These are phyloP conservation scores for Pithys albifrons DNA, from an alignment of 2,113 vertebrate genomes.

Conservation along the genomic window DNA sequence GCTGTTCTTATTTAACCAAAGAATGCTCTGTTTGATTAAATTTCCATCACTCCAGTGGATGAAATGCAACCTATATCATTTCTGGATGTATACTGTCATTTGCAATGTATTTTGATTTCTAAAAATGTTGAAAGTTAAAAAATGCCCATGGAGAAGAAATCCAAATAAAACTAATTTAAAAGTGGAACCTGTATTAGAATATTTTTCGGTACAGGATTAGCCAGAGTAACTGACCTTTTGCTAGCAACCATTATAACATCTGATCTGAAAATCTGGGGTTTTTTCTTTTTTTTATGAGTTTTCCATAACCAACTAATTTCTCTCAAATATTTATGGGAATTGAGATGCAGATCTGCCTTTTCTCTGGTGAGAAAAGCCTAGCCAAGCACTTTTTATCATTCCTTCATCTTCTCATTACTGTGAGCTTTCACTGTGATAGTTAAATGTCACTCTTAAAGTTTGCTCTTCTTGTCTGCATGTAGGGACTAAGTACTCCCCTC, in stretches of 20 bases:
- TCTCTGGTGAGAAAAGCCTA: not conserved
- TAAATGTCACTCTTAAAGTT: not conserved
- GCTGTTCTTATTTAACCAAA: conserved; percentile 63
- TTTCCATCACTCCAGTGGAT: conserved; percentile 15
- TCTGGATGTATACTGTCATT: not conserved
- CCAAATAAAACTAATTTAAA: conserved; percentile 43
- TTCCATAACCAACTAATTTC: not conserved
- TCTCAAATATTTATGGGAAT: not conserved
- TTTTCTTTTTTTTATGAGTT: not conserved
- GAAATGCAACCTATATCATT: not conserved
- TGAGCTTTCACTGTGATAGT: not conserved
- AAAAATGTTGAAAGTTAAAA: not conserved
- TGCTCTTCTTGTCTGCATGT: not conserved
- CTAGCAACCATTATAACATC: not conserved
- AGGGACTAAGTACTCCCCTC: not conserved
- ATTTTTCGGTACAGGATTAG: not conserved
- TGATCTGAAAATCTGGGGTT: not conserved
- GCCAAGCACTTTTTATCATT: not conserved
- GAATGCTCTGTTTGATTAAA: conserved; percentile 22
- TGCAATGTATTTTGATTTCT: conserved; percentile 27
- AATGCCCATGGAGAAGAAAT: not conserved
- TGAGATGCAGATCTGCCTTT: not conserved
- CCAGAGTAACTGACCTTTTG: not conserved
- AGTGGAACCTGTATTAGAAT: not conserved
- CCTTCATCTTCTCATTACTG: not conserved